These are phyloP conservation scores for Salticus scenicus DNA, from an alignment of 2,888 invertebrate genomes.

Conservation along the genomic window DNA sequence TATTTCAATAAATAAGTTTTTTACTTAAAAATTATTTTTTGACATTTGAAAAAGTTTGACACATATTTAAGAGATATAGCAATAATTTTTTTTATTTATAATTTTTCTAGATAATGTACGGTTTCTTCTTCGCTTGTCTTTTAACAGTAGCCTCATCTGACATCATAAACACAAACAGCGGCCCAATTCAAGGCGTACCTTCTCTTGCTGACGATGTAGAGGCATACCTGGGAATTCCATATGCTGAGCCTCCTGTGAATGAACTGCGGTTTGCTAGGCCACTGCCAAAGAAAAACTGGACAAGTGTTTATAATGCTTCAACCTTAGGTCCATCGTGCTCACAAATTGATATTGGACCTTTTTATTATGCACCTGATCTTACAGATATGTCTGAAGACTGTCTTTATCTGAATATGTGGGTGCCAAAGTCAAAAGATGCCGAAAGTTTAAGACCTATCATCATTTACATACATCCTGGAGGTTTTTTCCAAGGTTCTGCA, in stretches of 20 bases:
- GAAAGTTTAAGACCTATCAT: background rate
- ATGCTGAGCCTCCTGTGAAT: background rate
- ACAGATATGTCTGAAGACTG: background rate
- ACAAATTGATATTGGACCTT: background rate
- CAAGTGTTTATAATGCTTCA: background rate
- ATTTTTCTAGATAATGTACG: too few species aligned
- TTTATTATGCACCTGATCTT: background rate
- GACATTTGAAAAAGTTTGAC: too few species aligned
- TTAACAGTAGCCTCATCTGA: too few species aligned
- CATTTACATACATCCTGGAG: background rate
- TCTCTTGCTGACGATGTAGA: background rate
- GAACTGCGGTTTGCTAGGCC: background rate
- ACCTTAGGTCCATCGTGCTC: background rate
- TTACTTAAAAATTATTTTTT: too few species aligned
- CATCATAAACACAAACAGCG: background rate
- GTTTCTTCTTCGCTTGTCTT: too few species aligned
- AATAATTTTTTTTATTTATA: too few species aligned
- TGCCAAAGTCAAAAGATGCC: background rate
- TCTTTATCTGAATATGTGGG: background rate
- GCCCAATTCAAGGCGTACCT: background rate
- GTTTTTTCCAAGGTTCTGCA: background rate
- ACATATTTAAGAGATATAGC: too few species aligned
- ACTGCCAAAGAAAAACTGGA: background rate
- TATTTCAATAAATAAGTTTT: too few species aligned
- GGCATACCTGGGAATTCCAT: background rate